phyloP scores from a whole-genome alignment of 30 jellyfish, hydroid and myxozoan species.

The Aurelia sp. region DNA sequence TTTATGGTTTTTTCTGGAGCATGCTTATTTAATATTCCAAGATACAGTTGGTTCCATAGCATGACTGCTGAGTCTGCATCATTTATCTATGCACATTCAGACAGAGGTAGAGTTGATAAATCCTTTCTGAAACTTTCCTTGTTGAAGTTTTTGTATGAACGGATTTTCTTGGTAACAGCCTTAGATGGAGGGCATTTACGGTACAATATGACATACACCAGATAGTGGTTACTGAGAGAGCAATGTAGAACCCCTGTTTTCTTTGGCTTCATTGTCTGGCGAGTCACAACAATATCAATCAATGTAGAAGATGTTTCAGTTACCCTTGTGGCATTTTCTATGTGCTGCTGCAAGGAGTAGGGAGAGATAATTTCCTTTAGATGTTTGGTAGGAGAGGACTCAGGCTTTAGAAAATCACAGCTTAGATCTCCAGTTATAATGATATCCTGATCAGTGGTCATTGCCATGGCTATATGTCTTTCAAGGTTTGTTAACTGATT shows the following conservation, averaged over 20 bases:
- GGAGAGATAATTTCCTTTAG: slow-evolving; percentile 3
- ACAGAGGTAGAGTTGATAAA: slow-evolving; percentile 3
- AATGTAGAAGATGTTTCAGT: slow-evolving; percentile 21
- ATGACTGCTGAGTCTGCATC: not conserved
- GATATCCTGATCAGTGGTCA: not conserved
- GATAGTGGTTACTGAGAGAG: slow-evolving; percentile 5
- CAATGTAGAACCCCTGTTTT: slow-evolving; percentile 14
- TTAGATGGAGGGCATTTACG: slow-evolving; percentile 14
- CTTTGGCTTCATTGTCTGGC: slow-evolving; percentile 33
- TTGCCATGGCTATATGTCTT: slow-evolving; percentile 12
- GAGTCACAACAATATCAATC: slow-evolving; percentile 9
- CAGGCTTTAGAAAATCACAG: slow-evolving; percentile 12
- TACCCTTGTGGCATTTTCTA: slow-evolving; percentile 12
- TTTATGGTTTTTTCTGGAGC: slow-evolving; percentile 12
- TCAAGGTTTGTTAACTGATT: slow-evolving; percentile 7
- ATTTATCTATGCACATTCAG: not conserved
- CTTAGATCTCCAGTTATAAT: not conserved
- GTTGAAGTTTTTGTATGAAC: slow-evolving; percentile 5
- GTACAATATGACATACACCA: not conserved
- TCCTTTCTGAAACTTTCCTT: slow-evolving; percentile 5
- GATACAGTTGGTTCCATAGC: slow-evolving; percentile 7
- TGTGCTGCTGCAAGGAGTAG: not conserved
- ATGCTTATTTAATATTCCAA: slow-evolving; percentile 5
- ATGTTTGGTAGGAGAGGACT: not conserved
- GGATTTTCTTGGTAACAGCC: slow-evolving; percentile 5